Evolutionary conservation across 2,888 invertebrate species (phyloP).

Genomic region (Microchrysa polita): DNA sequence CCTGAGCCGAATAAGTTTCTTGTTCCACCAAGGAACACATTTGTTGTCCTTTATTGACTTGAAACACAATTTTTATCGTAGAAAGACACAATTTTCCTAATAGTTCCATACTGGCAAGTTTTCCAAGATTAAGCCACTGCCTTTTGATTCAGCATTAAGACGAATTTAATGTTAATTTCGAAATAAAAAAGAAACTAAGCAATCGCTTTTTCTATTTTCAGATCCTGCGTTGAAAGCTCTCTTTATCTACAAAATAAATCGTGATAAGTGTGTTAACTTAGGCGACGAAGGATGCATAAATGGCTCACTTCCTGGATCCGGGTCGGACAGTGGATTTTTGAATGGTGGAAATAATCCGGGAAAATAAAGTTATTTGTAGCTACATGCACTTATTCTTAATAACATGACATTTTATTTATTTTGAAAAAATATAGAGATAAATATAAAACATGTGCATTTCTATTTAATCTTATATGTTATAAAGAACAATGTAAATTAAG

Average conservation of each 20-base stretch:
- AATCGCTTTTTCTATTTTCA: slow-evolving; percentile 16
- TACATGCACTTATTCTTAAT: slow-evolving; percentile 17
- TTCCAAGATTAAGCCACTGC: too few relatives aligned
- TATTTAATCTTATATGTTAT: neutral
- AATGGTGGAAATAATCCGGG: slow-evolving; percentile 65
- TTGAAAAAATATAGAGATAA: too few relatives aligned
- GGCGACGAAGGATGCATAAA: slow-evolving; percentile 69
- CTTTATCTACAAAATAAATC: slow-evolving; percentile 37
- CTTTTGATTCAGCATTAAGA: too few relatives aligned
- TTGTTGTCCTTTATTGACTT: too few relatives aligned
- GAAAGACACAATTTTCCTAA: too few relatives aligned
- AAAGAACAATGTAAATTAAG: too few relatives aligned
- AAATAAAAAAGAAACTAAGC: too few relatives aligned
- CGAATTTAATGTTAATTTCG: too few relatives aligned
- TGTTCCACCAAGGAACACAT: too few relatives aligned
- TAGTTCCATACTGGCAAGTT: too few relatives aligned
- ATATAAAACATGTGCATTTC: neutral
- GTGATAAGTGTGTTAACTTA: slow-evolving; percentile 59
- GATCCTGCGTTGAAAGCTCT: slow-evolving; percentile 31
- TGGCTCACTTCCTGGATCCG: slow-evolving; percentile 65
- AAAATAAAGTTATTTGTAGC: slow-evolving; percentile 60
- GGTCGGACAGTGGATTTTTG: slow-evolving; percentile 64
- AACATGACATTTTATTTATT: neutral
- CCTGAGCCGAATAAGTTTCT: too few relatives aligned
- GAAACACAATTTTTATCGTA: too few relatives aligned